Evolutionary conservation across 2,113 vertebrate species (phyloP).

Genomic region (Eleginops maclovinus): DNA sequence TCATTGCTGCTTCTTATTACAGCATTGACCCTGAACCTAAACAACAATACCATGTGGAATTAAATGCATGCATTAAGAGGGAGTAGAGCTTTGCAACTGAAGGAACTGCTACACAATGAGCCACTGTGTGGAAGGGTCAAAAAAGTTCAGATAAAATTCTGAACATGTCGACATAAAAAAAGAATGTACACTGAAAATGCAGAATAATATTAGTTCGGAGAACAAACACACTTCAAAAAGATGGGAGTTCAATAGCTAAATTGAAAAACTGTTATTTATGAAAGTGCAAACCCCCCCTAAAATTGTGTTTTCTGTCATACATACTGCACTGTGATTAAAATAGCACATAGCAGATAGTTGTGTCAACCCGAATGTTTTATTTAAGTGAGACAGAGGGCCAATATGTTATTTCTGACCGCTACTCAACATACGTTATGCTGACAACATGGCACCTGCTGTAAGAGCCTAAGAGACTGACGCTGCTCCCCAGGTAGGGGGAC

Average conservation of each 20-base stretch:
- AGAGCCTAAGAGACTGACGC: slow-evolving; percentile 42
- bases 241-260: neutral
- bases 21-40: slow-evolving; percentile 58
- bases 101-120: neutral
- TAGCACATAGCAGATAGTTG: slow-evolving; percentile 12
- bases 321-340: slow-evolving; percentile 3
- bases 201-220: neutral
- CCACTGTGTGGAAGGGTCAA: neutral
- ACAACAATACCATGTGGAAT: slow-evolving; percentile 54
- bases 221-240: neutral
- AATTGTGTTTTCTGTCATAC: neutral
- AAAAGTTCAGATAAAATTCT: slow-evolving; percentile 8
- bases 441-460: slow-evolving; percentile 48
- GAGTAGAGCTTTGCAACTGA: slow-evolving; percentile 41
- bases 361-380: slow-evolving; percentile 28
- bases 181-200: slow-evolving; percentile 1
- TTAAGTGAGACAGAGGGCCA: slow-evolving; percentile 45
- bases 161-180: neutral
- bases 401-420: slow-evolving; percentile 64
- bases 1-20: slow-evolving; percentile 58
- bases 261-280: neutral
- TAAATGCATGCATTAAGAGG: slow-evolving; percentile 48
- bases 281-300: neutral
- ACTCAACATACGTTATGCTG: slow-evolving; percentile 53
- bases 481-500: slow-evolving; percentile 50